Percentiles rank a stretch among this genome's conserved stretches.
phyloP scores from a whole-genome alignment of 2,888 invertebrate species.

The Hedychridium roseum region DNA sequence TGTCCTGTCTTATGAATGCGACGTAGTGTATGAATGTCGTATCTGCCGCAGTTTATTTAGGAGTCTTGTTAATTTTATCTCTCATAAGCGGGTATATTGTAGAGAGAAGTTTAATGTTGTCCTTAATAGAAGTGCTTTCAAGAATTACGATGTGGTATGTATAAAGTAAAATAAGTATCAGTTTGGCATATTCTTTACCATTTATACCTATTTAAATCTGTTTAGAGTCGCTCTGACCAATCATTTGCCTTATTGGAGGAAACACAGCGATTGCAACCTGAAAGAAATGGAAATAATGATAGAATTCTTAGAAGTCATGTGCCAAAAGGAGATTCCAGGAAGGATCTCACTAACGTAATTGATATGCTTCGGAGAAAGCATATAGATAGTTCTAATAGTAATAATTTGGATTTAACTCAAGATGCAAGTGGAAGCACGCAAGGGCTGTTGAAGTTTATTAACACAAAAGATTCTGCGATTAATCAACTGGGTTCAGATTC shows the following conservation, averaged over 20 bases:
- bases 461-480: conserved; percentile 70
- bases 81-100: conserved; percentile 89
- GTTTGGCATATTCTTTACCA: background rate
- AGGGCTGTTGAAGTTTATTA: conserved; percentile 66
- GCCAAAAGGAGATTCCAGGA: conserved; percentile 30
- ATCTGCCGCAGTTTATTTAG: conserved; percentile 87
- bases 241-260: background rate
- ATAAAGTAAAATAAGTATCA: conserved; percentile 5
- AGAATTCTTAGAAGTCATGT: conserved; percentile 41
- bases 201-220: background rate
- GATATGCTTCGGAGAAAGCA: conserved; percentile 40
- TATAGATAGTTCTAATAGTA: conserved; percentile 10
- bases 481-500: too few species aligned
- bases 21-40: conserved; percentile 88
- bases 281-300: conserved; percentile 23
- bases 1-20: conserved; percentile 83
- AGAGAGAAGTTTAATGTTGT: conserved; percentile 67
- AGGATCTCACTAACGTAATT: conserved; percentile 44
- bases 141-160: conserved; percentile 65
- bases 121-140: conserved; percentile 64
- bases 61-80: conserved; percentile 86
- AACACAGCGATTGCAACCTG: conserved; percentile 11
- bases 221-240: conserved; percentile 1
- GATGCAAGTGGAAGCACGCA: conserved; percentile 21
- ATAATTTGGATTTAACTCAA: background rate